Conservation (phyloP, 2,797 vertebrate species). For the Oreochromis mossambicus region DNA sequence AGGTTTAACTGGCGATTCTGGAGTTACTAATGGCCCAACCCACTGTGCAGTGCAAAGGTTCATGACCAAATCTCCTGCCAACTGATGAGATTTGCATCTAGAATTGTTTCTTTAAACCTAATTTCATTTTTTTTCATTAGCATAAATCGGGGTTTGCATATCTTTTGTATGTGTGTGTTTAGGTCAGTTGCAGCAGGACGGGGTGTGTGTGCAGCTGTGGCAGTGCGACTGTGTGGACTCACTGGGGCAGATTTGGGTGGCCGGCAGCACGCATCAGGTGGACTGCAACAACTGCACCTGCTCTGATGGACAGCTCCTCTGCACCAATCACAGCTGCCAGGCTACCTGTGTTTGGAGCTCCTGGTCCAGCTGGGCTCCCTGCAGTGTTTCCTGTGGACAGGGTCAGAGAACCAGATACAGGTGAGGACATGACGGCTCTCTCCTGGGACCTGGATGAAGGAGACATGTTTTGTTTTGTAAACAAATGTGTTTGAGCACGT, state of each 20-base stretch:
- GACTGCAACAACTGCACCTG: slow-evolving; percentile 88
- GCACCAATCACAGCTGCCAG: slow-evolving; percentile 77
- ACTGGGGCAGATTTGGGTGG: slow-evolving; percentile 80
- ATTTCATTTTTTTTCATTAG: not conserved
- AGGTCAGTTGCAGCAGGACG: slow-evolving; percentile 82
- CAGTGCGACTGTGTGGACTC: slow-evolving; percentile 86
- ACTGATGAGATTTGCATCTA: not conserved
- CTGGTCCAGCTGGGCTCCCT: slow-evolving; percentile 86
- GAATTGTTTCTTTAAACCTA: not conserved
- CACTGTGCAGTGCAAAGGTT: rapidly evolving
- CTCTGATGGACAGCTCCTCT: slow-evolving; percentile 74
- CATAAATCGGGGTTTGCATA: not conserved
- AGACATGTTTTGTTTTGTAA: not conserved
- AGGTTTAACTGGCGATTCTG: not conserved
- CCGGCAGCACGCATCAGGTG: slow-evolving; percentile 77
- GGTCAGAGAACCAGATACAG: slow-evolving; percentile 83
- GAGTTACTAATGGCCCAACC: not conserved
- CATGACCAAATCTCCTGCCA: not conserved
- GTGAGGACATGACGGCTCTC: slow-evolving; percentile 39
- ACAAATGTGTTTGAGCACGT: not conserved
- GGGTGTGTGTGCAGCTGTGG: slow-evolving; percentile 75
- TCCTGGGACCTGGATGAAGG: not conserved
- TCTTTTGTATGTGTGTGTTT: slow-evolving; percentile 2
- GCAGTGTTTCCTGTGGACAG: slow-evolving; percentile 80
- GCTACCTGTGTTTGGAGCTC: slow-evolving; percentile 80